These are phyloP conservation scores for Aporophyla lueneburgensis DNA, from an alignment of 2,888 invertebrate genomes.

Conservation along the genomic window DNA sequence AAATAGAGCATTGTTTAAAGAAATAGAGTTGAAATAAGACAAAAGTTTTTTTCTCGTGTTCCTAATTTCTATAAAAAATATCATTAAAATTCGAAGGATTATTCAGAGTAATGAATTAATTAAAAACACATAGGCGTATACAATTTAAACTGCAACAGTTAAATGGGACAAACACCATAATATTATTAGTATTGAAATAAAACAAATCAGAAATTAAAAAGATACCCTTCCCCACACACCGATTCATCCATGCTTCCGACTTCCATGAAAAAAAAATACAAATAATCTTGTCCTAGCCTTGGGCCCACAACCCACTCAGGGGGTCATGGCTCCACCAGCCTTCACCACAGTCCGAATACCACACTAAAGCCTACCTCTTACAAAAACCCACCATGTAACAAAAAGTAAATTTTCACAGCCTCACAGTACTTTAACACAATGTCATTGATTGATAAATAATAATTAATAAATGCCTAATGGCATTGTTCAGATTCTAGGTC, in stretches of 20 bases:
- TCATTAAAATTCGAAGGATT: no score
- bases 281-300: conserved; percentile 13
- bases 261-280: neutral
- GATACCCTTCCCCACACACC: neutral
- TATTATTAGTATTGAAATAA: neutral
- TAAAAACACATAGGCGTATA: no score
- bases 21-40: no score
- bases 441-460: conserved; percentile 67
- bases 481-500: conserved; percentile 82
- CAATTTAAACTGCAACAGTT: no score
- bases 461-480: conserved; percentile 76
- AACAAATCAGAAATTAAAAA: no score
- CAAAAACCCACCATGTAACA: conserved; percentile 38
- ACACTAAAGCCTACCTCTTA: conserved; percentile 20
- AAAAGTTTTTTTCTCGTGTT: no score
- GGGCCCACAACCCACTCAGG: neutral
- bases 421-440: conserved; percentile 60
- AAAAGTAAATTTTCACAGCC: conserved; percentile 62
- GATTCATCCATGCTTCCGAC: neutral
- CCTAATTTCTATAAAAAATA: no score
- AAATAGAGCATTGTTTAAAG: no score
- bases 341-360: conserved; percentile 14
- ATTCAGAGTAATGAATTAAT: no score
- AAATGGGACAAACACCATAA: neutral
- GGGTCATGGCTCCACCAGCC: conserved; percentile 33